A percentile compares a stretch with the other conserved stretches of the same genome.
Evolutionary conservation across 2,113 vertebrate species (phyloP).

Genomic region (Eleginops maclovinus): DNA sequence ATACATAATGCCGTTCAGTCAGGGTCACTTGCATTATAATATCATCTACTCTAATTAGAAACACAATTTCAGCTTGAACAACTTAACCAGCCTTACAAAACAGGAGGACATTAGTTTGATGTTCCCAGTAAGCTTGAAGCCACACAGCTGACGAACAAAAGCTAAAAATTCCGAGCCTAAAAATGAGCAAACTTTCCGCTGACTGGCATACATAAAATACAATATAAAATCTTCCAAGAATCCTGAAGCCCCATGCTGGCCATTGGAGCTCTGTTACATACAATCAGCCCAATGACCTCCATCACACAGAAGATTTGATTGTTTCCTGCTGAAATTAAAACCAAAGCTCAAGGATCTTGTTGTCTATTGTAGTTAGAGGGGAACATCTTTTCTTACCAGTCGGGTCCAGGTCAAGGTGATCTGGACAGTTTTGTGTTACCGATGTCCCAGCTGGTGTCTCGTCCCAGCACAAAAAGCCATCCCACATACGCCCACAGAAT

Average conservation of each 20-base stretch:
- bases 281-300: neutral
- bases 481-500: constrained; percentile 92
- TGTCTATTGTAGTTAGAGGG: neutral
- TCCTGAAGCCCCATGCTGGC: neutral
- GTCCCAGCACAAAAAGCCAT: constrained; percentile 95
- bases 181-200: neutral
- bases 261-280: neutral
- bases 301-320: neutral
- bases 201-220: neutral
- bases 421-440: constrained; percentile 88
- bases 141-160: neutral
- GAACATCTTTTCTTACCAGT: constrained; percentile 81
- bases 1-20: neutral
- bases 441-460: constrained; percentile 88
- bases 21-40: neutral
- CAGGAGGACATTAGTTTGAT: neutral
- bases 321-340: constrained; percentile 8
- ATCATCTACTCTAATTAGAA: too few species aligned
- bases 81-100: too few species aligned
- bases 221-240: neutral
- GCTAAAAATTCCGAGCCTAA: neutral
- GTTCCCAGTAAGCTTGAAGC: neutral
- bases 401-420: constrained; percentile 86
- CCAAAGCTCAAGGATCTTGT: constrained; percentile 4
- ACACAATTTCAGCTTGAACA: too few species aligned